phyloP scores from a whole-genome alignment of 2,888 invertebrate genomes.

The Euspilapteryx auroguttella region DNA sequence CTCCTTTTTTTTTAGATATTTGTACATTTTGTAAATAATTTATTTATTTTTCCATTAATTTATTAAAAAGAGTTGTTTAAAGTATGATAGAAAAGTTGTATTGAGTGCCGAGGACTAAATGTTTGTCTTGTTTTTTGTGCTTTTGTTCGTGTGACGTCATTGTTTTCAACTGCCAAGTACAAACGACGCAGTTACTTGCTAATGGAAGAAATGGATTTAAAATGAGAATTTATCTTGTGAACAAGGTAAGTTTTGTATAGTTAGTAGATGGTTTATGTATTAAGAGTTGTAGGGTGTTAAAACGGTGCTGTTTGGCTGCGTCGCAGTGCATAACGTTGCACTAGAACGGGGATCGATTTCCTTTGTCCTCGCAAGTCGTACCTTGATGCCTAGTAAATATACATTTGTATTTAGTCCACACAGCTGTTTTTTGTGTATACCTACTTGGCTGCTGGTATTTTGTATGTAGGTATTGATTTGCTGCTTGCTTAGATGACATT shows the following conservation, averaged over 20 bases:
- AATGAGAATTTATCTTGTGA: constrained; percentile 42
- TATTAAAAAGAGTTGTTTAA: constrained; percentile 24
- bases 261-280: neutral
- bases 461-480: constrained; percentile 25
- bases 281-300: neutral
- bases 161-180: constrained; percentile 54
- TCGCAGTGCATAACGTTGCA: neutral
- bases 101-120: constrained; percentile 25
- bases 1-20: constrained; percentile 50
- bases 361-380: constrained; percentile 60
- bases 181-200: constrained; percentile 66
- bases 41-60: constrained; percentile 35
- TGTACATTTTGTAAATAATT: constrained; percentile 46
- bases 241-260: constrained; percentile 26
- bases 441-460: constrained; percentile 9
- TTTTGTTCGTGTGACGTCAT: constrained; percentile 63
- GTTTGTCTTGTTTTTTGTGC: constrained; percentile 23
- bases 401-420: too few relatives aligned
- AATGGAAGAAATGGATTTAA: constrained; percentile 51
- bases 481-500: constrained; percentile 9
- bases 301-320: neutral
- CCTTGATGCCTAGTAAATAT: too few relatives aligned
- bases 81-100: constrained; percentile 16
- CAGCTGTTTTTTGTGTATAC: too few relatives aligned
- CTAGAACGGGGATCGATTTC: constrained; percentile 38